Percentiles rank a stretch among this genome's conserved stretches.
These are phyloP conservation scores for Synanthedon formicaeformis DNA, from an alignment of 2,888 invertebrate genomes.

Conservation along the genomic window DNA sequence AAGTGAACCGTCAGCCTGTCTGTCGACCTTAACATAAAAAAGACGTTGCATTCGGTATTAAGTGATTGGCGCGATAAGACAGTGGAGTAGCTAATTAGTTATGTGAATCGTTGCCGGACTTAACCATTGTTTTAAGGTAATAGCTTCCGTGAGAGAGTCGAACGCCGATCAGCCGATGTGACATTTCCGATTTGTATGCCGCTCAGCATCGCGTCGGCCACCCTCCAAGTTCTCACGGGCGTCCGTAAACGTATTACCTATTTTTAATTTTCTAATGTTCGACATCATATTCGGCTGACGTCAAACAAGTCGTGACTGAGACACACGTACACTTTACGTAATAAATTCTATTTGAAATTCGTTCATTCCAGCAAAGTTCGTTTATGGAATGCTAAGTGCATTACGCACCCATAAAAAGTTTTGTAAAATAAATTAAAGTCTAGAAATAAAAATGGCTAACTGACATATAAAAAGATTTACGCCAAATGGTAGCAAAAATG, in stretches of 20 bases:
- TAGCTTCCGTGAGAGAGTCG: slow-evolving; percentile 63
- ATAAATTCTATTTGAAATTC: neutral
- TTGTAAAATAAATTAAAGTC: neutral
- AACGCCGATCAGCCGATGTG: slow-evolving; percentile 12
- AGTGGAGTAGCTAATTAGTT: no score
- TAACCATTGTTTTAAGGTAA: slow-evolving; percentile 64
- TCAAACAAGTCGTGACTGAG: slow-evolving; percentile 39
- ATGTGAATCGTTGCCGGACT: slow-evolving; percentile 66
- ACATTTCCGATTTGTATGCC: slow-evolving; percentile 56
- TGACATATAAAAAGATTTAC: slow-evolving; percentile 1
- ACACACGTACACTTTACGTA: slow-evolving; percentile 15
- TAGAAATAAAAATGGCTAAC: neutral
- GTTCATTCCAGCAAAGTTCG: neutral
- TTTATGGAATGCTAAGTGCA: neutral
- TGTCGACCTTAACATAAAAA: no score
- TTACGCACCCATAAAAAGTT: neutral
- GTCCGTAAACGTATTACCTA: slow-evolving; percentile 42
- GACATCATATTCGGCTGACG: slow-evolving; percentile 40
- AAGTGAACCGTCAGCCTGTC: no score
- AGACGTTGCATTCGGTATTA: no score
- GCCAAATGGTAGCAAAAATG: slow-evolving; percentile 2
- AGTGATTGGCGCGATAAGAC: no score
- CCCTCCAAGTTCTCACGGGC: slow-evolving; percentile 57
- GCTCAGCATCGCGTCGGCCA: slow-evolving; percentile 35
- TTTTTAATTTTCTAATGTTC: slow-evolving; percentile 34